These are phyloP conservation scores for Zonotrichia leucophrys DNA, from an alignment of 2,113 vertebrate genomes.

Conservation along the genomic window DNA sequence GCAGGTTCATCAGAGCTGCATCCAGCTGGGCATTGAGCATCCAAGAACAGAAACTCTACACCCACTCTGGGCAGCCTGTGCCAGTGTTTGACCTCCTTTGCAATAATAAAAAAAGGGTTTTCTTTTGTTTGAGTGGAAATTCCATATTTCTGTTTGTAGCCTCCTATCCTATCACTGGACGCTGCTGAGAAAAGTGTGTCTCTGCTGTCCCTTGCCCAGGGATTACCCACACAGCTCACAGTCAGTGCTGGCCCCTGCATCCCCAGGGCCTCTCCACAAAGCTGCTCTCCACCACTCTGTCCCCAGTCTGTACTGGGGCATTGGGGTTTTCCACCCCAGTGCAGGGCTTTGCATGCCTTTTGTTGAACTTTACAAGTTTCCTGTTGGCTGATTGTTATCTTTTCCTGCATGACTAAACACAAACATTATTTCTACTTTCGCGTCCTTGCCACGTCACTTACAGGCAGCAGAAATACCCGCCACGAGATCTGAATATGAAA, in stretches of 20 bases:
- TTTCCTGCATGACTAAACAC: background rate
- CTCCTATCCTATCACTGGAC: background rate
- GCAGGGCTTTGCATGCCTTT: background rate
- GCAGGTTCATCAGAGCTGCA: background rate
- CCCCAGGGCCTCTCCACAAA: background rate
- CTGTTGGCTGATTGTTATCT: background rate
- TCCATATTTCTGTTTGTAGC: background rate
- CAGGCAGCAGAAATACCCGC: background rate
- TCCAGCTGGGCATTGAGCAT: background rate
- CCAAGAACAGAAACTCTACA: background rate
- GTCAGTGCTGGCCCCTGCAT: background rate
- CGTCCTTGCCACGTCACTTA: background rate
- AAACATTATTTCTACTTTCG: background rate
- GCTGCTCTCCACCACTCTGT: fast-evolving
- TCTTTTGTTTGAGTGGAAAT: background rate
- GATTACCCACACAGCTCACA: background rate
- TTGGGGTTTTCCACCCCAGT: background rate
- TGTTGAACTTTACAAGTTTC: background rate
- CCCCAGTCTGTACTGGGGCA: background rate
- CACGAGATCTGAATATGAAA: background rate
- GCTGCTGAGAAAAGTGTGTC: background rate
- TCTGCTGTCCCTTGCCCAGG: background rate
- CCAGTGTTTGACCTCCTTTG: background rate
- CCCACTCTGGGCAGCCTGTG: background rate
- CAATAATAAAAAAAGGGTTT: background rate